A percentile compares a stretch with the other conserved stretches of the same genome.
phyloP scores from a whole-genome alignment of 2,888 invertebrate species.

The Rhamnusium bicolor region DNA sequence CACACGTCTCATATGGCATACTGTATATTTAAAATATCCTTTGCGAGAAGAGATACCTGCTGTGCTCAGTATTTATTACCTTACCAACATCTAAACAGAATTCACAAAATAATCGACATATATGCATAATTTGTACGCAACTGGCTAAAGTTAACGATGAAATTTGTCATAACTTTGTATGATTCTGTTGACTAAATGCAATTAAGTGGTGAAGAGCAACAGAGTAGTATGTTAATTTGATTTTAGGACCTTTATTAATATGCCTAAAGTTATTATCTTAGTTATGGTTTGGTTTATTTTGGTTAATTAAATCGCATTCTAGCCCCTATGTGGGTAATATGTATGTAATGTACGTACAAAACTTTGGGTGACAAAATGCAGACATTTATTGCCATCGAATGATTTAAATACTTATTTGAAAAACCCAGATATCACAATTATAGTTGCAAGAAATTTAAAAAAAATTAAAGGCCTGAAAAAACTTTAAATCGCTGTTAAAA shows the following conservation, averaged over 20 bases:
- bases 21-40: too few relatives aligned
- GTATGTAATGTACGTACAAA: slow-evolving; percentile 25
- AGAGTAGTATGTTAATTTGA: slow-evolving; percentile 39
- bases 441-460: not conserved
- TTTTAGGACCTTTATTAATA: slow-evolving; percentile 39
- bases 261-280: slow-evolving; percentile 38
- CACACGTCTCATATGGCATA: too few relatives aligned
- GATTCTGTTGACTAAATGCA: slow-evolving; percentile 28
- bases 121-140: slow-evolving; percentile 8
- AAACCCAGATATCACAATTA: not conserved
- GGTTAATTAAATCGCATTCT: slow-evolving; percentile 36
- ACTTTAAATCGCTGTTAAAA: too few relatives aligned
- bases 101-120: slow-evolving; percentile 1
- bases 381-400: not conserved
- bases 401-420: not conserved
- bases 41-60: too few relatives aligned
- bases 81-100: not conserved
- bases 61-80: not conserved
- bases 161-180: slow-evolving; percentile 34
- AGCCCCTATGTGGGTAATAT: slow-evolving; percentile 24
- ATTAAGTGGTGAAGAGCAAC: slow-evolving; percentile 36
- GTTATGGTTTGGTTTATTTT: slow-evolving; percentile 36
- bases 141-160: slow-evolving; percentile 1
- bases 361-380: not conserved
- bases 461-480: too few relatives aligned